Base-by-base conservation (phyloP, 1,140 invertebrate species). In the Holotrichia oblita region DNA sequence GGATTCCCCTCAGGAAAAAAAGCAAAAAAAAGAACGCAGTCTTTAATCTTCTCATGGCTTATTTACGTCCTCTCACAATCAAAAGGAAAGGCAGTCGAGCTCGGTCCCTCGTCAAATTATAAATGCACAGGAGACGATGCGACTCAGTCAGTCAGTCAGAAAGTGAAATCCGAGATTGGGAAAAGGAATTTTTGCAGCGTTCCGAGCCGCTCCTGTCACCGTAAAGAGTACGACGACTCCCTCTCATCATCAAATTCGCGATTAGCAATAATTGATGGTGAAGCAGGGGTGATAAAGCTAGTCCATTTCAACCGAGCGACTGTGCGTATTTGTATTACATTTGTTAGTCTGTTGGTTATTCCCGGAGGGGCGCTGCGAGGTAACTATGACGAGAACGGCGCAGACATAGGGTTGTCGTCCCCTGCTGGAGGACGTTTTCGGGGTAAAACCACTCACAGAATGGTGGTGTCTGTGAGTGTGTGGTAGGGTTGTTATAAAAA, bases 251-350 rank as follows among this genome's bases (percentile, higher is more conserved):
- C 48, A 17, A 17, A 17, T 55, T 55, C 48, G 48, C 48, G 48
- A 55, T 55, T 55, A 55, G 48, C 48, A 55, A 55, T 55, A 55
- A 55, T 55, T 55, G 48, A 55, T 55, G 48, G 48, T 55, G 14
- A 17, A 55, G 48, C 48, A 17, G 48, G 48, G 48, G n/a, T 4
- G 48, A 55, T 55, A 55, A 17, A n/a, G 48, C 48, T 17, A 55
- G 48, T 55, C 17, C 48, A 55, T 55, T 55, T 55, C 48, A 14
- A 6, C 27, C 27, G 4, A 34, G 27, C 27, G 27, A 34, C 27
- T 34, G 27, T 34, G 27, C 48, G 48, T 55, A 55, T 55, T 55
- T 55, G 48, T 55, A 55, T 55, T 55, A 55, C 48, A 55, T 55
- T 55, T 55, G 48, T 55, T 55, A 55, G 48, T 55, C 48, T 55